Conservation (phyloP, 2,888 invertebrate species). For the Stenoptilia bipunctidactyla region DNA sequence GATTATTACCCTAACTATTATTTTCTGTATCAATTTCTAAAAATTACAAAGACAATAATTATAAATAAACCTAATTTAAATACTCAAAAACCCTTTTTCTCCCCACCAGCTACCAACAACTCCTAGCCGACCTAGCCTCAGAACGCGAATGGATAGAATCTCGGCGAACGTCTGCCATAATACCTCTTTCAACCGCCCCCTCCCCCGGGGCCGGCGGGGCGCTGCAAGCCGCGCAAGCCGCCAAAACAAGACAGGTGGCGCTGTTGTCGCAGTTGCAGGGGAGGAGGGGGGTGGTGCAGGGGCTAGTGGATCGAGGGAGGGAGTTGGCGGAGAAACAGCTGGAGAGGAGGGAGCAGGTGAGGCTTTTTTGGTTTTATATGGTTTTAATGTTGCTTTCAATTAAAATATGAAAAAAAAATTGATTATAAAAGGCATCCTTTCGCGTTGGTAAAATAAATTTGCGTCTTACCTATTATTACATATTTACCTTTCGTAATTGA, state of each 20-base stretch:
- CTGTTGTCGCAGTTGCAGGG: conserved; percentile 90
- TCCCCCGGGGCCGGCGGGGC: conserved; percentile 83
- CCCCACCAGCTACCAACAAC: conserved; percentile 80
- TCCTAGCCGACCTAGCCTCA: conserved; percentile 91
- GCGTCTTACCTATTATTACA: too few species aligned
- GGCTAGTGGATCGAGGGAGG: conserved; percentile 84
- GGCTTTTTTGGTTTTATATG: conserved; percentile 1
- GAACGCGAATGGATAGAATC: conserved; percentile 97
- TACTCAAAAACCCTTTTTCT: too few species aligned
- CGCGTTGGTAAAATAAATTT: too few species aligned
- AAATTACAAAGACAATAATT: background rate
- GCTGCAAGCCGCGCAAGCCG: conserved; percentile 93
- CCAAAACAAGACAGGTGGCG: conserved; percentile 94
- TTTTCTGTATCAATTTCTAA: too few species aligned
- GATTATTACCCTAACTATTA: too few species aligned
- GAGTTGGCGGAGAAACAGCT: conserved; percentile 81
- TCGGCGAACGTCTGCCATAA: conserved; percentile 84
- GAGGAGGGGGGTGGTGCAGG: conserved; percentile 87
- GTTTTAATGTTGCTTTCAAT: too few species aligned
- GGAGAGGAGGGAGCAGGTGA: conserved; percentile 82
- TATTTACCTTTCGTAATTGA: too few species aligned
- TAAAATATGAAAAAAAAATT: too few species aligned
- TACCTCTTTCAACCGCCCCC: conserved; percentile 52
- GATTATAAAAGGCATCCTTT: too few species aligned
- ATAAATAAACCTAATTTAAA: too few species aligned